Percentiles rank a stretch among this genome's conserved stretches.
phyloP scores from a whole-genome alignment of 2,888 invertebrate species.

The Campoplex nolae region DNA sequence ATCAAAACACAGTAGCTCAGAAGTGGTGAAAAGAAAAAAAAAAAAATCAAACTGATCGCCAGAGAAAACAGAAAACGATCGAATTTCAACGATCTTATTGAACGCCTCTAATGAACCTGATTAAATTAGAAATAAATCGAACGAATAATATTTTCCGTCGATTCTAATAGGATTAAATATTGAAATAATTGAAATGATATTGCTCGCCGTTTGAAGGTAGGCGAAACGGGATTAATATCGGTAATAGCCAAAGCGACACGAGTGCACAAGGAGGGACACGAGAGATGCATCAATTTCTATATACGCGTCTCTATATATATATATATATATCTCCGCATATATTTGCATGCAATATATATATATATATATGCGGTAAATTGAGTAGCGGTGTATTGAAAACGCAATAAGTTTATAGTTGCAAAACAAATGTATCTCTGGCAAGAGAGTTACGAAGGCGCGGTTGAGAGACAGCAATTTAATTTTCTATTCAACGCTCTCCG shows the following conservation, averaged over 20 bases:
- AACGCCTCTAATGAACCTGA: background rate
- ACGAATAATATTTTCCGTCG: too few relatives aligned
- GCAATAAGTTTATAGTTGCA: conserved; percentile 71
- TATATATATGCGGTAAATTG: background rate
- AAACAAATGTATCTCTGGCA: conserved; percentile 74
- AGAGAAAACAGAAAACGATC: background rate
- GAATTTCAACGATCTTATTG: background rate
- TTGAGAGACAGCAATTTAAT: conserved; percentile 74
- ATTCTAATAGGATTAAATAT: background rate
- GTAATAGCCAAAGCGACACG: background rate
- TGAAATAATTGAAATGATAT: background rate
- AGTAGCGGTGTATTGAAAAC: conserved; percentile 42
- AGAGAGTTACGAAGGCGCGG: conserved; percentile 72
- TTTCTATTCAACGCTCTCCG: conserved; percentile 72
- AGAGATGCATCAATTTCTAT: background rate
- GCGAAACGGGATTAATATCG: background rate
- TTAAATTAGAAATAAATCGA: background rate
- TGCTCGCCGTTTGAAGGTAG: background rate
- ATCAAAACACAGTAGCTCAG: too few relatives aligned
- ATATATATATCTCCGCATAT: background rate
- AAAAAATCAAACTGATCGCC: background rate
- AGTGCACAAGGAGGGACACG: background rate
- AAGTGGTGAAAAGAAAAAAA: too few relatives aligned
- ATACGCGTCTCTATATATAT: background rate
- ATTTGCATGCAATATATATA: background rate